These are phyloP conservation scores for Lithophane leautieri DNA, from an alignment of 2,888 invertebrate genomes.

Conservation along the genomic window DNA sequence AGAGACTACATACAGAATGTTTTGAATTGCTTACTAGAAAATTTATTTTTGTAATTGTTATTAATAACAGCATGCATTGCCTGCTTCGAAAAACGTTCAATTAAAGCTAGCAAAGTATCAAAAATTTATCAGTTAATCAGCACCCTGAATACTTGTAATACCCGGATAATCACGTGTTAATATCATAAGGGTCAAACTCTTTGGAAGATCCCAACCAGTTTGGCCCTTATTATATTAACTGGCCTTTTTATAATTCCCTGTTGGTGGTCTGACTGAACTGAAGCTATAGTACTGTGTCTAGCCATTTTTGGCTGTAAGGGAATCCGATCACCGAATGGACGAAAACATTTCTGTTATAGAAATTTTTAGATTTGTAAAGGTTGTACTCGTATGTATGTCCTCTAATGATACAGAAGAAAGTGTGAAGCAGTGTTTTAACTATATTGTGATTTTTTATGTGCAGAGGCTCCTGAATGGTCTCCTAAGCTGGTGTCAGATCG, in stretches of 20 bases:
- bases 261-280: too few species aligned
- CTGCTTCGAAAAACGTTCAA: too few species aligned
- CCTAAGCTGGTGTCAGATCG: slow-evolving; percentile 92
- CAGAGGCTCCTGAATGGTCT: slow-evolving; percentile 92
- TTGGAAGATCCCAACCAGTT: neutral
- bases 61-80: neutral
- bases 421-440: neutral
- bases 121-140: neutral
- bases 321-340: neutral
- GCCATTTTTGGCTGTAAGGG: neutral
- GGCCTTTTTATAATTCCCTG: neutral
- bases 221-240: too few species aligned
- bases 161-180: slow-evolving; percentile 14
- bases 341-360: neutral
- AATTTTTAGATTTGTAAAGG: neutral
- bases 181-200: slow-evolving; percentile 25
- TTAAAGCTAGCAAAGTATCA: neutral
- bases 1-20: neutral
- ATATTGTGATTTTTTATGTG: neutral
- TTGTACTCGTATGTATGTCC: neutral
- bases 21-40: neutral
- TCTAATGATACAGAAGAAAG: neutral
- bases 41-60: neutral
- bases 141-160: neutral
- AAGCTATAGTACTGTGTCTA: neutral